phyloP scores from a whole-genome alignment of 1,140 invertebrate species.

The Scaptodrosophila lebanonensis region DNA sequence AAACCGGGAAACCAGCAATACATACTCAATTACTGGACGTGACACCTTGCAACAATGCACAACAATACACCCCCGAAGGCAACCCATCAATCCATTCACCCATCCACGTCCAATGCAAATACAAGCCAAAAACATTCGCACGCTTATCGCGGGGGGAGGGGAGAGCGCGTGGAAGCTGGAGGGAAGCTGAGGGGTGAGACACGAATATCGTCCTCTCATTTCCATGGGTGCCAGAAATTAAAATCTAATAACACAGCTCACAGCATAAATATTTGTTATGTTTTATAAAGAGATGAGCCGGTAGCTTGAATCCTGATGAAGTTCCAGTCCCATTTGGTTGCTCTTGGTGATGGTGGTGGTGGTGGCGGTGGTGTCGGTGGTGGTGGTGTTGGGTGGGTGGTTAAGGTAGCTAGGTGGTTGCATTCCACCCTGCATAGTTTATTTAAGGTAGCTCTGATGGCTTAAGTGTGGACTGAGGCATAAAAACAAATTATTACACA shows the following conservation, averaged over 20 bases:
- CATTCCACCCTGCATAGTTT: slow-evolving; percentile 49
- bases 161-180: not conserved
- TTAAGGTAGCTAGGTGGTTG: not conserved
- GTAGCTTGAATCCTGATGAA: slow-evolving; percentile 40
- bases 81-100: not conserved
- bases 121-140: slow-evolving; percentile 65
- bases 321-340: slow-evolving; percentile 17
- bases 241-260: slow-evolving; percentile 75
- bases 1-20: slow-evolving; percentile 26
- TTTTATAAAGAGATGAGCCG: slow-evolving; percentile 41
- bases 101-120: slow-evolving; percentile 53
- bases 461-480: slow-evolving; percentile 20
- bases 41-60: slow-evolving; percentile 60
- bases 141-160: slow-evolving; percentile 13
- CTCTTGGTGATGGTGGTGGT: too few relatives aligned
- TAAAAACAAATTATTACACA: slow-evolving; percentile 71
- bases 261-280: slow-evolving; percentile 74
- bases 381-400: too few relatives aligned
- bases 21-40: slow-evolving; percentile 71
- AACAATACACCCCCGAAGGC: not conserved
- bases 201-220: slow-evolving; percentile 23
- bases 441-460: slow-evolving; percentile 3
- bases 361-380: too few relatives aligned
- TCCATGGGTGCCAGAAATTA: slow-evolving; percentile 71
- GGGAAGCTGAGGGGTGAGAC: not conserved